Evolutionary conservation across 2,888 invertebrate genomes (phyloP).

Genomic region (Harpalus rufipes): DNA sequence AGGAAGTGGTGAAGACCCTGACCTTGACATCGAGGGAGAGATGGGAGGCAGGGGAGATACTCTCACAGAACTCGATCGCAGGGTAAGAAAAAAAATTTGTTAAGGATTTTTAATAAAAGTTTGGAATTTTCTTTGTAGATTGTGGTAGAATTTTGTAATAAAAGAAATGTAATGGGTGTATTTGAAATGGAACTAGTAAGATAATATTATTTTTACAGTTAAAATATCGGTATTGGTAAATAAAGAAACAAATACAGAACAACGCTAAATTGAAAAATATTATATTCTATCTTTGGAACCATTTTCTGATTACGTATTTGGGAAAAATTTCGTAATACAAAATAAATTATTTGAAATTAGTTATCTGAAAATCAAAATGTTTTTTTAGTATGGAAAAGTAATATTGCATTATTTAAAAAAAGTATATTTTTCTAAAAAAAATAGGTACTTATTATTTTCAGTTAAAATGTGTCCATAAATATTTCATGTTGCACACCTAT

Average conservation of each 20-base stretch:
- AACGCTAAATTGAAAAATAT: background rate
- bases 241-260: background rate
- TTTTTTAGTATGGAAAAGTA: no score
- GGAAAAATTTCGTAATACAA: background rate
- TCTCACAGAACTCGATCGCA: conserved; percentile 85
- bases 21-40: conserved; percentile 77
- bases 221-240: background rate
- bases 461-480: no score
- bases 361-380: no score
- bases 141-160: conserved; percentile 4
- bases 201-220: background rate
- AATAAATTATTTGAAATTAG: background rate
- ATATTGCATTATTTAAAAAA: no score
- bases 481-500: no score
- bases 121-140: background rate
- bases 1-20: conserved; percentile 85
- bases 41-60: conserved; percentile 70
- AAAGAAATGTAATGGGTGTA: background rate
- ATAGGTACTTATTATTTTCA: no score
- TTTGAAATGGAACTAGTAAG: background rate
- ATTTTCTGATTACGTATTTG: background rate
- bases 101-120: background rate
- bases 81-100: conserved; percentile 71
- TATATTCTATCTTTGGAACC: no score
- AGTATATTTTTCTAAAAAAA: no score